A percentile compares a stretch with the other conserved stretches of the same genome.
These are phyloP conservation scores for Gymnarchus niloticus DNA, from an alignment of 2,113 vertebrate species.

Conservation along the genomic window DNA sequence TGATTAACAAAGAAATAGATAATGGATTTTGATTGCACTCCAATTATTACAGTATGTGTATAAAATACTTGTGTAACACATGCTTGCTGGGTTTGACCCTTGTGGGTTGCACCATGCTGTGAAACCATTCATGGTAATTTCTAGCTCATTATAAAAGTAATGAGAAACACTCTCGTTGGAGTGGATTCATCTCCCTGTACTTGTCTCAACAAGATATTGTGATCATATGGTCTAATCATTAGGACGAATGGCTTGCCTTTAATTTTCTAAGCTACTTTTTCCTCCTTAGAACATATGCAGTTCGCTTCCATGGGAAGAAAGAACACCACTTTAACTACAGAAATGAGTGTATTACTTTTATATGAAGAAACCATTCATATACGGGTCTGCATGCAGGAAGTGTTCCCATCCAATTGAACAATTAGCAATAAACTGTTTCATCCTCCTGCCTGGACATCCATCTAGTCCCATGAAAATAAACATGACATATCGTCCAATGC, in stretches of 20 bases:
- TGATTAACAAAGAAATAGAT: too few species aligned
- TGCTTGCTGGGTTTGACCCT: slow-evolving; percentile 4
- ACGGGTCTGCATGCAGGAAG: not conserved
- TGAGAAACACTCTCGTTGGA: not conserved
- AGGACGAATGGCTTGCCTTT: not conserved
- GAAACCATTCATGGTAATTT: slow-evolving; percentile 5
- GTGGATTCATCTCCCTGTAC: not conserved
- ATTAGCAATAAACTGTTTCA: not conserved
- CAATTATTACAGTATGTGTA: not conserved
- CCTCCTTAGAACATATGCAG: not conserved
- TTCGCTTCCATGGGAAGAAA: not conserved
- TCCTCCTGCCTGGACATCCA: not conserved
- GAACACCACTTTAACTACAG: not conserved
- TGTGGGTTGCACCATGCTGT: not conserved
- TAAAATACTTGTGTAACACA: not conserved
- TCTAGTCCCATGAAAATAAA: not conserved
- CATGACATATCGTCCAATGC: not conserved
- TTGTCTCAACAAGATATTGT: not conserved
- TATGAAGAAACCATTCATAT: not conserved
- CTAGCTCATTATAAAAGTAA: slow-evolving; percentile 13
- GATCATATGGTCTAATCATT: not conserved
- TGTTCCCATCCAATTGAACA: not conserved
- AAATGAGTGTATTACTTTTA: not conserved
- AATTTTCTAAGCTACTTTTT: not conserved
- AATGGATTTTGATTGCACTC: not conserved